Conservation (phyloP, 2,113 vertebrate genomes). For the Macrotis lagotis region DNA sequence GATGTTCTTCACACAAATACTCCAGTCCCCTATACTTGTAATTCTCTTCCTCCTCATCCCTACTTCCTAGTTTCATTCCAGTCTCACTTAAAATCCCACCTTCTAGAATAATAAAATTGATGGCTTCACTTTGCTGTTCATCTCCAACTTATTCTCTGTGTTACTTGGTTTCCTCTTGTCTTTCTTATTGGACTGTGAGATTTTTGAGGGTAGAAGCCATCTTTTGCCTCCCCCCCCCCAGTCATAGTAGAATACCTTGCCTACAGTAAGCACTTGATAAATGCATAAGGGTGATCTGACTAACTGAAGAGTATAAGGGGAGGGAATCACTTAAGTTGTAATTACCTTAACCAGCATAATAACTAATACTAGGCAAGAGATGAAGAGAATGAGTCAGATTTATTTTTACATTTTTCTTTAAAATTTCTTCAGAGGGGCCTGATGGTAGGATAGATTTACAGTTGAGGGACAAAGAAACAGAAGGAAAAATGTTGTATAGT, state of each 20-base stretch:
- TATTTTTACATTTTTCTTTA: neutral
- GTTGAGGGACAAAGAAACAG: neutral
- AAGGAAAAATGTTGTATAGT: slow-evolving; percentile 14
- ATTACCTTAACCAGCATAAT: neutral
- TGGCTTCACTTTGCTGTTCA: neutral
- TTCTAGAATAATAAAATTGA: neutral
- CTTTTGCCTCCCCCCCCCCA: neutral
- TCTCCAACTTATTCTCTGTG: neutral
- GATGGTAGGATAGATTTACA: neutral
- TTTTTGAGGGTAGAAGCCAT: neutral
- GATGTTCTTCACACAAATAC: neutral
- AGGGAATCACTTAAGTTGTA: neutral
- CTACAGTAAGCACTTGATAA: neutral
- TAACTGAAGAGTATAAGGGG: neutral
- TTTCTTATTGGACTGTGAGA: neutral
- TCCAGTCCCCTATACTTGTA: neutral
- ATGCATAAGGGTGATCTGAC: neutral
- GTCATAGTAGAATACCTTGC: too few relatives aligned
- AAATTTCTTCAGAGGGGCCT: neutral
- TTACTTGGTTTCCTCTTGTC: neutral
- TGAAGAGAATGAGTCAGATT: neutral
- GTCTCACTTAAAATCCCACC: neutral
- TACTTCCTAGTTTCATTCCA: neutral
- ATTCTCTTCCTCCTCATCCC: neutral
- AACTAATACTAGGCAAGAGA: neutral